A percentile compares a stretch with the other conserved stretches of the same genome.
Conservation (phyloP, 2,113 vertebrate genomes). For the Procavia capensis region DNA sequence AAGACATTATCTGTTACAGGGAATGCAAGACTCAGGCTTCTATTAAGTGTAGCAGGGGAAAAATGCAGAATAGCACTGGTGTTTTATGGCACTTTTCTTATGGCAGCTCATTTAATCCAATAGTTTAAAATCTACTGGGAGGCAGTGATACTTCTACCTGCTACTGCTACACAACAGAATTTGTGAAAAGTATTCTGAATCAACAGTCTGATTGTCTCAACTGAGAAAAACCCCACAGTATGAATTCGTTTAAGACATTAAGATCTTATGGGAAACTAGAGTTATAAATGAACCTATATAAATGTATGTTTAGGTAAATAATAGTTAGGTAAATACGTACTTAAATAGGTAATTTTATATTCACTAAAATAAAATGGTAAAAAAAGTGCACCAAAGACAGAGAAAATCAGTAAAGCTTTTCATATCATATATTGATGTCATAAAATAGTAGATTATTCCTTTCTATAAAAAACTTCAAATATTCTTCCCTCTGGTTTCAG, state of each 20-base stretch:
- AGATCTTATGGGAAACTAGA: neutral
- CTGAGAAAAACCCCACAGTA: neutral
- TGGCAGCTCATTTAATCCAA: neutral
- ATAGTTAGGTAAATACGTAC: neutral
- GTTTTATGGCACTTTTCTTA: neutral
- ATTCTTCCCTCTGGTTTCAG: neutral
- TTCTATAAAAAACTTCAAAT: neutral
- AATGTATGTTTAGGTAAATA: constrained; percentile 26
- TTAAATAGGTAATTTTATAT: constrained; percentile 9
- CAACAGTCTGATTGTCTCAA: neutral
- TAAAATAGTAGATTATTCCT: constrained; percentile 7
- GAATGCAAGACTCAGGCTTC: neutral
- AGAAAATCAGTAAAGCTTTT: constrained; percentile 16
- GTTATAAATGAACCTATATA: neutral
- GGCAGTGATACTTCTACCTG: neutral
- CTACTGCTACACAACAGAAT: neutral
- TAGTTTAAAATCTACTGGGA: neutral
- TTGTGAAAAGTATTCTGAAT: neutral
- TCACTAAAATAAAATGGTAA: constrained; percentile 16
- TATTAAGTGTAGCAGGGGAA: neutral
- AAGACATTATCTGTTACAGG: neutral
- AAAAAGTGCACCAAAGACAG: neutral
- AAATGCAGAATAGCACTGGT: neutral
- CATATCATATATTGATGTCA: neutral
- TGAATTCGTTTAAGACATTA: neutral